phyloP scores from a whole-genome alignment of 2,888 invertebrate genomes.

The Clanis bilineata region DNA sequence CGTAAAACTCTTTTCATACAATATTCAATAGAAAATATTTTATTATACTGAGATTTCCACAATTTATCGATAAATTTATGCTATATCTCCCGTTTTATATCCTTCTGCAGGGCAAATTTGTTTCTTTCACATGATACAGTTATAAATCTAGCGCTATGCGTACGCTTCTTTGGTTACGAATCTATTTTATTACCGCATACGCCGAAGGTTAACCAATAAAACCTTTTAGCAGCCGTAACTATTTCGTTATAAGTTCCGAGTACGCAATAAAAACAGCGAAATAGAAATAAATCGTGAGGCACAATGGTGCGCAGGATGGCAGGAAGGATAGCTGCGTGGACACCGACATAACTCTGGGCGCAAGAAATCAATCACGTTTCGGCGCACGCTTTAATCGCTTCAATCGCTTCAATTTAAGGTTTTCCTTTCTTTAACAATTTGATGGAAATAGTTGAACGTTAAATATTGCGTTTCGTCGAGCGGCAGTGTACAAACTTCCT shows the following conservation, averaged over 20 bases:
- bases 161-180: constrained; percentile 77
- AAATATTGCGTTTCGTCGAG: constrained; percentile 59
- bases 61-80: constrained; percentile 77
- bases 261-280: constrained; percentile 79
- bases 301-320: constrained; percentile 50
- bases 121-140: constrained; percentile 77
- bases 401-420: constrained; percentile 75
- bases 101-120: constrained; percentile 74
- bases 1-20: constrained; percentile 78
- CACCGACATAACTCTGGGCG: constrained; percentile 35
- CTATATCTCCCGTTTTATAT: constrained; percentile 77
- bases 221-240: constrained; percentile 81
- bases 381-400: constrained; percentile 59
- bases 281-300: constrained; percentile 75
- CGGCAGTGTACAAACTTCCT: constrained; percentile 63
- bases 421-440: constrained; percentile 71
- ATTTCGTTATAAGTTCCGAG: constrained; percentile 81
- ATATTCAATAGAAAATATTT: constrained; percentile 81
- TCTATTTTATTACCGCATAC: constrained; percentile 79
- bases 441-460: constrained; percentile 71
- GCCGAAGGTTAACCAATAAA: constrained; percentile 82
- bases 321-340: constrained; percentile 28
- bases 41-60: constrained; percentile 79
- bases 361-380: constrained; percentile 68
- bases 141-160: constrained; percentile 74